A percentile compares a stretch with the other conserved stretches of the same genome.
phyloP scores from a whole-genome alignment of 2,797 vertebrate species.

The Otolemur crassicaudatus region DNA sequence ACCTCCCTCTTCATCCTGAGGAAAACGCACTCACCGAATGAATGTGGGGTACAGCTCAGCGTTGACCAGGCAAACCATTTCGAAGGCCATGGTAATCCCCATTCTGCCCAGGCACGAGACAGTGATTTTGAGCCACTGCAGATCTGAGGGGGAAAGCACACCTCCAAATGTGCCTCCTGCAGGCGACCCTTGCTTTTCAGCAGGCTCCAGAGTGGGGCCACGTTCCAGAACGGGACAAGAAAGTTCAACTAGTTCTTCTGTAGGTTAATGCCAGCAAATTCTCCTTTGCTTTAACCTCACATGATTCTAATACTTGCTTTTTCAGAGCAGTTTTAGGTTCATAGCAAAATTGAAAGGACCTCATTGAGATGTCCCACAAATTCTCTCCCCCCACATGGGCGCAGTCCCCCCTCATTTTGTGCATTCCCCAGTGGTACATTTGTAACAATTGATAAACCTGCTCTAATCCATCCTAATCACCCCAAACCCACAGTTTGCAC shows the following conservation, averaged over 20 bases:
- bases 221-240: accelerated
- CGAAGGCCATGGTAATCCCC: constrained; percentile 86
- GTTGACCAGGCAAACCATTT: constrained; percentile 87
- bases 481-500: not conserved
- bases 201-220: not conserved
- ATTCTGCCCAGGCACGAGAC: constrained; percentile 84
- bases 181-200: not conserved
- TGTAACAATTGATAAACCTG: not conserved
- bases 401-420: no score
- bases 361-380: not conserved
- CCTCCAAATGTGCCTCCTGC: not conserved
- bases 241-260: accelerated
- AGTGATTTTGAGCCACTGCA: constrained; percentile 83
- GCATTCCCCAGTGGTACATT: not conserved
- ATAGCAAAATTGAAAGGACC: not conserved
- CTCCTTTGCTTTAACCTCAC: not conserved
- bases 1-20: accelerated
- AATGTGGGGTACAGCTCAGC: constrained; percentile 89
- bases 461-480: no score
- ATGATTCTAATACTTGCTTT: not conserved
- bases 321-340: not conserved
- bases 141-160: constrained; percentile 76
- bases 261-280: no score
- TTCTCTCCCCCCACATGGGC: accelerated
- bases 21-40: constrained; percentile 84